phyloP scores from a whole-genome alignment of 2,888 invertebrate species.

The Aspidapion aeneum region DNA sequence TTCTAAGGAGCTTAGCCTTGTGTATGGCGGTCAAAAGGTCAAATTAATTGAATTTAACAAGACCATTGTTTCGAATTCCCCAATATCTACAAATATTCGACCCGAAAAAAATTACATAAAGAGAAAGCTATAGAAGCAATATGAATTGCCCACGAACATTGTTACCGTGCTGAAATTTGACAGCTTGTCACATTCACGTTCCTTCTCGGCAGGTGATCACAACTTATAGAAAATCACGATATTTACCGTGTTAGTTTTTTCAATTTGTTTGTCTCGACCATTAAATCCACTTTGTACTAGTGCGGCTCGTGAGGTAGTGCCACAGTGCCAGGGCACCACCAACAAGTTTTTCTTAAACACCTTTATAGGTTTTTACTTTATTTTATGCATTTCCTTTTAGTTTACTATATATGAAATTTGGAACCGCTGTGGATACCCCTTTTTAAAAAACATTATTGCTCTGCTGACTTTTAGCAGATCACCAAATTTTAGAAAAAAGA shows the following conservation, averaged over 20 bases:
- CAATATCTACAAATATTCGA: slow-evolving; percentile 2
- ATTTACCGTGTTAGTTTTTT: slow-evolving; percentile 25
- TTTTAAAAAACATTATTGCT: too few species aligned
- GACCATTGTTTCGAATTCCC: background rate
- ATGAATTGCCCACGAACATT: slow-evolving; percentile 25
- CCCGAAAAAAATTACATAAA: slow-evolving; percentile 1
- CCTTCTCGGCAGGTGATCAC: slow-evolving; percentile 28
- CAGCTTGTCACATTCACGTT: slow-evolving; percentile 30
- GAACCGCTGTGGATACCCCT: too few species aligned
- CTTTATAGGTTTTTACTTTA: too few species aligned
- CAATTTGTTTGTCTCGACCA: slow-evolving; percentile 17
- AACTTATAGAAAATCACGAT: slow-evolving; percentile 29
- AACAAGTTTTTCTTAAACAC: too few species aligned
- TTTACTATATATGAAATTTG: too few species aligned
- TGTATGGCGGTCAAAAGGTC: background rate
- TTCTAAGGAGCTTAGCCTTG: too few species aligned
- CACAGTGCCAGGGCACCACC: too few species aligned
- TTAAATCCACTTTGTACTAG: slow-evolving; percentile 10
- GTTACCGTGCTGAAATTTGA: slow-evolving; percentile 19
- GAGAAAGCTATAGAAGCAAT: slow-evolving; percentile 13
- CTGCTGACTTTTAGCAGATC: too few species aligned
- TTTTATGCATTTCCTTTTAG: too few species aligned
- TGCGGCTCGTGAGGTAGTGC: too few species aligned
- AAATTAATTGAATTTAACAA: background rate
- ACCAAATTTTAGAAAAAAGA: too few species aligned